Conservation (phyloP, 30 jellyfish, hydroid and myxozoan species). For the Hydractinia symbiolongicarpus region DNA sequence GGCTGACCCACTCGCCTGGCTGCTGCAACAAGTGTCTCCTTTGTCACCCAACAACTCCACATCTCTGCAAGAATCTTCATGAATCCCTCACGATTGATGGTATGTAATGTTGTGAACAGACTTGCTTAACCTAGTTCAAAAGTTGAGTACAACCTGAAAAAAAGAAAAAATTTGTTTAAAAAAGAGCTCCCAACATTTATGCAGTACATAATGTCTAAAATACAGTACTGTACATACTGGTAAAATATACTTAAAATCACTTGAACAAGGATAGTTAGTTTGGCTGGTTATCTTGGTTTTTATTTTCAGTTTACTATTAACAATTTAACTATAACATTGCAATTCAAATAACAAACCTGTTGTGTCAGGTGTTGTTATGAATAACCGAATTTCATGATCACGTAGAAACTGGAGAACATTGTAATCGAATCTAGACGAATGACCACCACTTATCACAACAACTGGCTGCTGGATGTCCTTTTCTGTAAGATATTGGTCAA, state of each 20-base stretch:
- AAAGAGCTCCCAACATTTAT: too few species aligned
- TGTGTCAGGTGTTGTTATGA: neutral
- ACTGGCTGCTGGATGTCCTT: neutral
- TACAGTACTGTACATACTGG: too few species aligned
- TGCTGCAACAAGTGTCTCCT: too few species aligned
- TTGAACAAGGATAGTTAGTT: too few species aligned
- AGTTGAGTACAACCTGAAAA: neutral
- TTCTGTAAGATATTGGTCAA: neutral
- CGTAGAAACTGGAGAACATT: neutral
- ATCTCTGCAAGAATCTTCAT: neutral
- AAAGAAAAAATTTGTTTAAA: too few species aligned
- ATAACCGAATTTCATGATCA: neutral
- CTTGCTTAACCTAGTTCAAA: neutral
- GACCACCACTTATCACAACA: neutral
- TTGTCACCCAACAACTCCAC: neutral
- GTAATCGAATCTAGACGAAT: slow-evolving; percentile 5
- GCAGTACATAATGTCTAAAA: too few species aligned
- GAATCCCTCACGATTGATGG: neutral
- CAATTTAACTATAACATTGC: too few species aligned
- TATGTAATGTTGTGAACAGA: neutral
- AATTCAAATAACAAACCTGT: neutral
- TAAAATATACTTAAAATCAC: too few species aligned
- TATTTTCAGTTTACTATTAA: too few species aligned
- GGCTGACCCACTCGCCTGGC: too few species aligned
- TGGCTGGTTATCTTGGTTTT: too few species aligned